Evolutionary conservation across 2,888 invertebrate species (phyloP), one percentile per base, ranked within the genome.

Genomic region (Dicyrtoma fusca): DNA sequence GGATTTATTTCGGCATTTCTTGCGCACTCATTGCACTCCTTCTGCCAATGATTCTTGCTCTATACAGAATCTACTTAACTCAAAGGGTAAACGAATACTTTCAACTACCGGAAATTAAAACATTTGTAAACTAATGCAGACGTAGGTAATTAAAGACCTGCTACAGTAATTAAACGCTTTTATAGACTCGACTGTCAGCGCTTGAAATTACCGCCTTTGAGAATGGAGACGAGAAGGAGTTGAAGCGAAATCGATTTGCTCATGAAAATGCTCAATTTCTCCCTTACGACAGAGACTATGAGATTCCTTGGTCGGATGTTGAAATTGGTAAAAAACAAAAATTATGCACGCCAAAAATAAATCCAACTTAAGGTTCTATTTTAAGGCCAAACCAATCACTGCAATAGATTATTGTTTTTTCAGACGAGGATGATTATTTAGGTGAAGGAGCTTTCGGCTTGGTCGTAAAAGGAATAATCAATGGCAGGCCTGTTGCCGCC

Each of bases 231-330:
- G 25, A 47, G 6, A 65, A 51, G 10, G 65, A 23, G n/a, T 11
- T 65, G 17, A 34, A 17, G 11, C 14, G 25, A 10, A 19, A 49
- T n/a, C 49, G 49, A 51, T 23, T 49, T 23, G 51, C 51, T 1
- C 49, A 65, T 51, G 65, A 65, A 51, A 65, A 47, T 14, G 65
- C 51, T 2, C 51, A 65, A n/a, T 65, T 47, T 23, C 49, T 65
- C 10, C 65, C 65, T 11, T 65, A 65, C 65, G 26, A 65, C 51
- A 23, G 25, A 17, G 65, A 65, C 17, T 65, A 47, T 51, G 65
- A 65, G 17, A 25, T 65, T 19, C 25, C 49, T 1, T 65, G 47
- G 51, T 3, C 1, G 1, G 6, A 65, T 34, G 49, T 65, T 23
- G 13, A 63, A 21, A 63, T 45, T 2, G 63, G 63, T 63, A 23